Conservation (phyloP, 2,888 invertebrate species). For the Tineola bisselliella region DNA sequence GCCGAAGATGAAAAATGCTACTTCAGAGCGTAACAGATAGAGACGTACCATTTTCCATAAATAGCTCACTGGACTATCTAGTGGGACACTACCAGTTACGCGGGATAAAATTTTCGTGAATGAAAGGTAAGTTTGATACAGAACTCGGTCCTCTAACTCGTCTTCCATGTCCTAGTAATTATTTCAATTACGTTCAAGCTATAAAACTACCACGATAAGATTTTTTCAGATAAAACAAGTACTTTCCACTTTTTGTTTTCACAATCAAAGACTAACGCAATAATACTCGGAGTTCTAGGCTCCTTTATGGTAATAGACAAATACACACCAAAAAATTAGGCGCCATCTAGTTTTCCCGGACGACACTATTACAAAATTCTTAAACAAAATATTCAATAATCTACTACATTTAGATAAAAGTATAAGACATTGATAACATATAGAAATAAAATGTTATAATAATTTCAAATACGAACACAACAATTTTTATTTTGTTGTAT, state of each 20-base stretch:
- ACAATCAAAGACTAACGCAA: background rate
- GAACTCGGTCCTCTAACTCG: constrained; percentile 88
- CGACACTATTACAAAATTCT: no score
- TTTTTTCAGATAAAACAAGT: background rate
- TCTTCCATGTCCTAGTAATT: constrained; percentile 79
- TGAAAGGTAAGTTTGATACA: constrained; percentile 87
- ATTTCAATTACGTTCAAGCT: background rate
- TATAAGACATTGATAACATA: no score
- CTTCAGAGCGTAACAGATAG: constrained; percentile 83
- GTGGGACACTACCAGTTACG: constrained; percentile 80
- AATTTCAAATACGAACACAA: no score
- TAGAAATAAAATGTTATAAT: no score
- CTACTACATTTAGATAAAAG: no score
- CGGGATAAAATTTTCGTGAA: constrained; percentile 87
- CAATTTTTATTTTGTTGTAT: no score
- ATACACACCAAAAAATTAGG: background rate
- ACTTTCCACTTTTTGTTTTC: background rate
- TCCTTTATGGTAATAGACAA: background rate
- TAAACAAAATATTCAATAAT: no score
- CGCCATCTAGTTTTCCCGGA: no score
- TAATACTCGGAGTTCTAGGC: no score
- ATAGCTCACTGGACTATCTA: constrained; percentile 79
- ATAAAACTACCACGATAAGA: background rate
- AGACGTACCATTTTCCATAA: constrained; percentile 81
- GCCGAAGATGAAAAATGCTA: constrained; percentile 76